A percentile compares a stretch with the other conserved stretches of the same genome.
Evolutionary conservation across 2,113 vertebrate species (phyloP).

Genomic region (cat (Felis catus)): F.catus_Fca126_mat1.0 CM031419.1:17655501-17656000

Average conservation of each 20-base stretch:
- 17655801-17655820: neutral
- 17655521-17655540: neutral
- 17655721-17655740: neutral
- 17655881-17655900: constrained; percentile 99
- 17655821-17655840: constrained; percentile 33
- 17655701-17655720: neutral
- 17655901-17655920: constrained; percentile 98
- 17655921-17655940: constrained; percentile 95
- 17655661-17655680: neutral
- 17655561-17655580: neutral
- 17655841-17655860: constrained; percentile 83
- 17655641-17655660: neutral
- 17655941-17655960: constrained; percentile 95
- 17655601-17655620: neutral
- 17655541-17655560: neutral
- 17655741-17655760: neutral
- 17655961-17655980: neutral
- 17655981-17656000: neutral
- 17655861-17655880: constrained; percentile 97
- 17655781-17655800: neutral
- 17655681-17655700: neutral
- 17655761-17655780: neutral
- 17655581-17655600: neutral
- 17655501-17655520: neutral
- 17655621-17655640: neutral